Base-by-base conservation (phyloP, 2,797 vertebrate species). In the Varecia variegata region DNA sequence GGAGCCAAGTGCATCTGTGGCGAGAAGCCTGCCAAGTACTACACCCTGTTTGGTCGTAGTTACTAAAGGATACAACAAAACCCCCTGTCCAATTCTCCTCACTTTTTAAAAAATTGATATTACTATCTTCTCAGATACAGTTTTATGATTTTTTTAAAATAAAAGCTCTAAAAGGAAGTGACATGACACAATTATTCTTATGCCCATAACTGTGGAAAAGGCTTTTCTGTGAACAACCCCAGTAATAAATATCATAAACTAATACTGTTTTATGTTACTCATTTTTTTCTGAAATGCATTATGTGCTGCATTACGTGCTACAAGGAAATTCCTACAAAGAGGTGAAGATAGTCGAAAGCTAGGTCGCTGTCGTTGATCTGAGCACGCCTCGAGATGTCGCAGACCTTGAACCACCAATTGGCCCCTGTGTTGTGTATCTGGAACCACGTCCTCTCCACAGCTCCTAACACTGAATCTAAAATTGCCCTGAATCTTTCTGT, bases 41-140 rank as follows among this genome's bases (percentile, higher is more conserved):
- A 99, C 98, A 99, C 99, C 21, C 98, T 99, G 97, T 99, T 99
- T 88, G 99, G 99, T 81, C 99, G 99, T 95, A 99, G 99, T 98
- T 99, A 99, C 98, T 99, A 92, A 99, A 96, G 91, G 95, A 87
- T 35, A 86, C 62, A n/a, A n/a, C 83, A 88, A 95, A 80, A n/a
- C 90, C 52, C 70, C 90, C 71, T 91, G 94, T 92, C 90, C 95
- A 87, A 90, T 96, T 93, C 54, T 40, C 88, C 94, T 96, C 97
- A 95, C 97, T 97, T 98, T 98, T 98, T 98, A 92, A 97, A 97
- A 56, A 60, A 97, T 90, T 89, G 96, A 93, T 97, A 98, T 56
- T 94, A 93, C 95, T 93, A 88, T 97, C 97, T 97, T 93, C 96
- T 97, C 97, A 95, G 52, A 97, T 97, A 45, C 52, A 97, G 93